A percentile compares a stretch with the other conserved stretches of the same genome.
Conservation (phyloP, 2,797 vertebrate genomes). For the Cyclura pinguis region DNA sequence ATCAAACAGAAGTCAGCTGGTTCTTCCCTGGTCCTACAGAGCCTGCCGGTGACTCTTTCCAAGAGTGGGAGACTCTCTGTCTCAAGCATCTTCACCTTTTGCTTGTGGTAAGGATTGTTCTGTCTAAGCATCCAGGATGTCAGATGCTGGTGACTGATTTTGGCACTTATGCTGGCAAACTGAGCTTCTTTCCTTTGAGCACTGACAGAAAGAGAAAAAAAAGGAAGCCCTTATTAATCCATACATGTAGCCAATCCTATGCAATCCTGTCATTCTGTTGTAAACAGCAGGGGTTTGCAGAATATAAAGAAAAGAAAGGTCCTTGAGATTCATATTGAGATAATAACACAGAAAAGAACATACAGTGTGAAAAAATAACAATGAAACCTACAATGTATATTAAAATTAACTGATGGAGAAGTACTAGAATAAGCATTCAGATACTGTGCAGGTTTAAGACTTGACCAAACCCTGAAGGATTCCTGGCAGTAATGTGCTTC, state of each 20-base stretch:
- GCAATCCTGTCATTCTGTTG: background rate
- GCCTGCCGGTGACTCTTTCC: slow-evolving; percentile 81
- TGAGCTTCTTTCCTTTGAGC: slow-evolving; percentile 99
- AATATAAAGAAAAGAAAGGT: background rate
- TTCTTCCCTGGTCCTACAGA: slow-evolving; percentile 83
- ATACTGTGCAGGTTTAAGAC: background rate
- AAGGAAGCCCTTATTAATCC: slow-evolving; percentile 59
- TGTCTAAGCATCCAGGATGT: slow-evolving; percentile 83
- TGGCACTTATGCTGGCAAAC: slow-evolving; percentile 97
- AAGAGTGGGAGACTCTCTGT: slow-evolving; percentile 85
- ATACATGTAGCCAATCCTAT: background rate
- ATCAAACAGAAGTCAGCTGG: slow-evolving; percentile 93
- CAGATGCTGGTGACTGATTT: slow-evolving; percentile 83
- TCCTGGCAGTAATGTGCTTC: background rate
- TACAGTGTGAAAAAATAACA: background rate
- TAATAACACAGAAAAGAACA: background rate
- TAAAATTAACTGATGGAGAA: background rate
- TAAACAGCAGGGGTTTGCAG: background rate
- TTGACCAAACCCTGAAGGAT: background rate
- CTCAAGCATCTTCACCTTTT: slow-evolving; percentile 91
- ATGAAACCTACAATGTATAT: background rate
- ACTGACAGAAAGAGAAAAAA: slow-evolving; percentile 79
- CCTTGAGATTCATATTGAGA: background rate
- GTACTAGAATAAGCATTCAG: background rate
- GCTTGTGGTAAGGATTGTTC: slow-evolving; percentile 84